Conservation (phyloP, 2,113 vertebrate genomes). For the Anser cygnoides region DNA sequence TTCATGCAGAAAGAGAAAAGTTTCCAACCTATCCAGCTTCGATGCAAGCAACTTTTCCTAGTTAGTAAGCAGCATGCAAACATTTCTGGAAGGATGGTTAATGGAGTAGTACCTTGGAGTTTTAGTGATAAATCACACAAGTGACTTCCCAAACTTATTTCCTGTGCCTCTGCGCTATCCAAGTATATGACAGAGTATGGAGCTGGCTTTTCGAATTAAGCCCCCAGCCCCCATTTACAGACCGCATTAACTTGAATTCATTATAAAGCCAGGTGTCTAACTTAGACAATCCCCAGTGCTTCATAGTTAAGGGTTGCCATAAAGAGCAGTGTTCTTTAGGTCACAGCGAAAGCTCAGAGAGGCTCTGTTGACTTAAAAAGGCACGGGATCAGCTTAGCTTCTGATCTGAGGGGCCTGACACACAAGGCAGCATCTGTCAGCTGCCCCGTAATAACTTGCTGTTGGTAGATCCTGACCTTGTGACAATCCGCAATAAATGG, state of each 20-base stretch:
- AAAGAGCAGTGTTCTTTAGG: neutral
- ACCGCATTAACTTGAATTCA: neutral
- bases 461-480: neutral
- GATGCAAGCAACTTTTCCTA: neutral
- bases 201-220: neutral
- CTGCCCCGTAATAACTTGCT: neutral
- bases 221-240: neutral
- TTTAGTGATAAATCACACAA: neutral
- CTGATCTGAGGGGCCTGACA: neutral
- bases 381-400: neutral
- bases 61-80: neutral
- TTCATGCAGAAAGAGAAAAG: neutral
- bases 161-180: neutral
- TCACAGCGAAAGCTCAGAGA: neutral
- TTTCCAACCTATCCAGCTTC: constrained; percentile 8
- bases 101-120: neutral
- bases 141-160: neutral
- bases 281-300: neutral
- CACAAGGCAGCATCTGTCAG: neutral
- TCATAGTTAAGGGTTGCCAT: neutral
- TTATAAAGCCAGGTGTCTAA: neutral
- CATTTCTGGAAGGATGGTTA: neutral
- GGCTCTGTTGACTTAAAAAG: neutral
- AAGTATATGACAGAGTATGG: neutral
- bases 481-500: neutral